Percentiles rank a stretch among this genome's conserved stretches.
phyloP scores from a whole-genome alignment of 2,797 vertebrate genomes.

The Sparidentex hasta region DNA sequence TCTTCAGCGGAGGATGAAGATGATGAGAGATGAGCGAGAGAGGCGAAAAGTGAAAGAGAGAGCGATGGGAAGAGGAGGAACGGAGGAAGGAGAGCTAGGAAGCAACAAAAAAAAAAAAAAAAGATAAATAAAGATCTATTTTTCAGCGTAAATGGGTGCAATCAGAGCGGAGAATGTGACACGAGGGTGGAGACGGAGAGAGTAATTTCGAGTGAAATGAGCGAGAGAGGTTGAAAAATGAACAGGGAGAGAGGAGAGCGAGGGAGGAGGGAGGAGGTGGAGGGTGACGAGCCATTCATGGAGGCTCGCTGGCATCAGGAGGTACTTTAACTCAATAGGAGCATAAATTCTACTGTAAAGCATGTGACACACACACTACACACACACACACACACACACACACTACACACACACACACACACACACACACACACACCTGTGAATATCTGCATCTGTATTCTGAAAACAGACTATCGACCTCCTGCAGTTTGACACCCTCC shows the following conservation, averaged over 20 bases:
- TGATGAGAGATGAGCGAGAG: background rate
- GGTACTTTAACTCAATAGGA: slow-evolving; percentile 47
- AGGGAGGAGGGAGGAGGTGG: background rate
- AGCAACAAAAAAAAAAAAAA: too few species aligned
- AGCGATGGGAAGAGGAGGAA: slow-evolving; percentile 14
- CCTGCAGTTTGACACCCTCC: slow-evolving; percentile 19
- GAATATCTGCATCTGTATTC: slow-evolving; percentile 26
- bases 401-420: too few species aligned
- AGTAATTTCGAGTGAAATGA: slow-evolving; percentile 38
- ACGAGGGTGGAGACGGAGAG: slow-evolving; percentile 37
- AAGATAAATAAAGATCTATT: slow-evolving; percentile 66
- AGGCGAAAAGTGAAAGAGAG: background rate
- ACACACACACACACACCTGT: slow-evolving; percentile 4
- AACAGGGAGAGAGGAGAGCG: background rate
- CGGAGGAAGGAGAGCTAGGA: slow-evolving; percentile 20
- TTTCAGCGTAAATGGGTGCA: slow-evolving; percentile 66
- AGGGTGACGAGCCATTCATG: slow-evolving; percentile 24
- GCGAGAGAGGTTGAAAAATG: slow-evolving; percentile 40
- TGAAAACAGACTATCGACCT: slow-evolving; percentile 32
- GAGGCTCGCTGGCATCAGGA: slow-evolving; percentile 39
- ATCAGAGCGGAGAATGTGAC: slow-evolving; percentile 63
- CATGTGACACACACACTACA: slow-evolving; percentile 16
- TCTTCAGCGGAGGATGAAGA: slow-evolving; percentile 7
- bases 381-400: slow-evolving; percentile 8
- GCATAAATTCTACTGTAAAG: slow-evolving; percentile 39